Conservation (phyloP, 2,113 vertebrate species). For the Psilopsiagon aurifrons region DNA sequence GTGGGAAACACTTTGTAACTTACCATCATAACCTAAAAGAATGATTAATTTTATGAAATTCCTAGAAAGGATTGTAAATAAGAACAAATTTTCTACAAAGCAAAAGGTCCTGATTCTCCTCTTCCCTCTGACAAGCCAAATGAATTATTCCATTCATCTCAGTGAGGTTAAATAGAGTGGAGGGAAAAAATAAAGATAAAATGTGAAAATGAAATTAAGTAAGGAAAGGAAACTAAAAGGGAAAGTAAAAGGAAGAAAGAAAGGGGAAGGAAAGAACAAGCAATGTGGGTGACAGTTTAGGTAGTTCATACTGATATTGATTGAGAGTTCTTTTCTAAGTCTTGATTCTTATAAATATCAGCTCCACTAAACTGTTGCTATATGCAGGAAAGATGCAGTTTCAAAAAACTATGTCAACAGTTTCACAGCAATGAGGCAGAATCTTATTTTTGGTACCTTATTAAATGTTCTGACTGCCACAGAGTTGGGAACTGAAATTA, state of each 20-base stretch:
- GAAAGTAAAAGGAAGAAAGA: not conserved
- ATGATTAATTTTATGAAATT: not conserved
- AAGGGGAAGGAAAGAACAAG: too few species aligned
- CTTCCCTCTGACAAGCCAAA: not conserved
- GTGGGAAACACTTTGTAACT: not conserved
- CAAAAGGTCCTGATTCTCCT: not conserved
- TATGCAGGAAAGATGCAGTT: not conserved
- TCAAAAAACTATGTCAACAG: not conserved
- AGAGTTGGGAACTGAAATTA: not conserved
- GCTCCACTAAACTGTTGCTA: not conserved
- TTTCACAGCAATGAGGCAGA: not conserved
- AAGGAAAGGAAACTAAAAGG: not conserved
- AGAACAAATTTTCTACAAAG: not conserved
- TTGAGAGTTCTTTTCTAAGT: not conserved
- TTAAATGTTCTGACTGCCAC: not conserved
- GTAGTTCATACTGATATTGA: not conserved
- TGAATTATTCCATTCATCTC: not conserved
- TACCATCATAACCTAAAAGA: not conserved
- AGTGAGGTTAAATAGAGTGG: not conserved
- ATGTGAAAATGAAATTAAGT: accelerated
- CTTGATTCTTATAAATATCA: not conserved
- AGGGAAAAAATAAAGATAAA: not conserved
- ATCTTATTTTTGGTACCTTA: not conserved
- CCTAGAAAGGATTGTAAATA: not conserved
- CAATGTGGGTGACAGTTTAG: not conserved